Evolutionary conservation across 2,797 vertebrate species (phyloP).

Genomic region (Cottoperca gobio): DNA sequence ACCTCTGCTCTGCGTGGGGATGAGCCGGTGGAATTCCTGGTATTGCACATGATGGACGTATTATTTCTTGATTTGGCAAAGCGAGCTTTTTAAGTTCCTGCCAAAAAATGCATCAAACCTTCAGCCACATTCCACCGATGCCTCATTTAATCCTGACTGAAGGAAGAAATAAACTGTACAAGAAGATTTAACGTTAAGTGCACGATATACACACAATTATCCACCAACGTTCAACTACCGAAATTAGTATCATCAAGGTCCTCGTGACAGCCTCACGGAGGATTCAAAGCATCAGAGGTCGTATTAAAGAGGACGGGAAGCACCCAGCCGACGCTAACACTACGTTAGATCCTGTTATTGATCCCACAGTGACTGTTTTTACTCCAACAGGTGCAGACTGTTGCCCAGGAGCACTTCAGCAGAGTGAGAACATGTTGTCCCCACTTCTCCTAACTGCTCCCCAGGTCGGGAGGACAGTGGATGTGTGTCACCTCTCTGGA

Average conservation of each 20-base stretch:
- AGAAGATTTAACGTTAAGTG: background rate
- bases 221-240: background rate
- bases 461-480: constrained; percentile 24
- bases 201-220: background rate
- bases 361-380: background rate
- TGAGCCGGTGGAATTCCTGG: background rate
- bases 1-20: background rate
- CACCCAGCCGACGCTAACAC: background rate
- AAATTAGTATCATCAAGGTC: background rate
- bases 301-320: background rate
- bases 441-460: background rate
- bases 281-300: background rate
- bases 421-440: background rate
- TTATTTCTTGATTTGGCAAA: constrained; percentile 11
- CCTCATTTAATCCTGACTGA: constrained; percentile 5
- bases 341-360: background rate
- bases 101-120: constrained; percentile 11
- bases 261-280: background rate
- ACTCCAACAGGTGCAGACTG: background rate
- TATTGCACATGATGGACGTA: background rate
- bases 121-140: background rate
- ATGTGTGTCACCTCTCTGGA: constrained; percentile 58
- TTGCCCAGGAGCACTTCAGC: background rate
- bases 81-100: background rate
- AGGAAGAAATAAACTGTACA: background rate